These are phyloP conservation scores for Eira barbara DNA, from an alignment of 2,113 vertebrate species.

Conservation along the genomic window DNA sequence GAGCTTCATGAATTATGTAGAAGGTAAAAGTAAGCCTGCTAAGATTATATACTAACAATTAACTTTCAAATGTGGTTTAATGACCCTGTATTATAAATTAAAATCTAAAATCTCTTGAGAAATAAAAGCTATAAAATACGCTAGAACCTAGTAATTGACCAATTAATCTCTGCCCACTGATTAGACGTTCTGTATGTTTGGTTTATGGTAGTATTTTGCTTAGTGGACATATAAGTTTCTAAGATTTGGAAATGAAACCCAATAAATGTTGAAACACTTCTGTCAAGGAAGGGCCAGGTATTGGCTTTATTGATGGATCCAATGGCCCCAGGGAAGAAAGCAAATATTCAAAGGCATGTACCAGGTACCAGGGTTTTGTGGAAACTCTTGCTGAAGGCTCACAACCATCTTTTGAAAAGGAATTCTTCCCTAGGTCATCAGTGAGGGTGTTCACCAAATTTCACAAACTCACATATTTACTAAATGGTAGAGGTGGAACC, in stretches of 20 bases:
- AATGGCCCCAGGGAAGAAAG: background rate
- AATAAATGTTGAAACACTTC: background rate
- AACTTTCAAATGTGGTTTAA: constrained; percentile 24
- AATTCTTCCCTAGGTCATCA: background rate
- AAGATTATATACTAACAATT: background rate
- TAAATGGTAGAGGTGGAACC: background rate
- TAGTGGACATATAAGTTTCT: background rate
- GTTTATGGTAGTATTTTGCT: background rate
- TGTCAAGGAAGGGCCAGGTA: background rate
- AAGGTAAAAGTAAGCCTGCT: background rate
- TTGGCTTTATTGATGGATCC: background rate
- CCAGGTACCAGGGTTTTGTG: background rate
- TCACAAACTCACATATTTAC: background rate
- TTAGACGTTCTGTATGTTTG: background rate
- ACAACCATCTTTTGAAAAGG: background rate
- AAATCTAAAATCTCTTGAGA: constrained; percentile 31
- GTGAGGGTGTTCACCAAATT: background rate
- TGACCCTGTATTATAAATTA: background rate
- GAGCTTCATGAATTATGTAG: constrained; percentile 18
- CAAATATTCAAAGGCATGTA: background rate
- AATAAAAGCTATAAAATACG: constrained; percentile 13
- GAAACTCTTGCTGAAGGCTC: background rate
- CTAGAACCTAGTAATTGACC: background rate
- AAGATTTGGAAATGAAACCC: background rate
- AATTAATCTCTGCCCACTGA: constrained; percentile 21